phyloP scores from a whole-genome alignment of 2,113 vertebrate genomes.

The Pica pica region DNA sequence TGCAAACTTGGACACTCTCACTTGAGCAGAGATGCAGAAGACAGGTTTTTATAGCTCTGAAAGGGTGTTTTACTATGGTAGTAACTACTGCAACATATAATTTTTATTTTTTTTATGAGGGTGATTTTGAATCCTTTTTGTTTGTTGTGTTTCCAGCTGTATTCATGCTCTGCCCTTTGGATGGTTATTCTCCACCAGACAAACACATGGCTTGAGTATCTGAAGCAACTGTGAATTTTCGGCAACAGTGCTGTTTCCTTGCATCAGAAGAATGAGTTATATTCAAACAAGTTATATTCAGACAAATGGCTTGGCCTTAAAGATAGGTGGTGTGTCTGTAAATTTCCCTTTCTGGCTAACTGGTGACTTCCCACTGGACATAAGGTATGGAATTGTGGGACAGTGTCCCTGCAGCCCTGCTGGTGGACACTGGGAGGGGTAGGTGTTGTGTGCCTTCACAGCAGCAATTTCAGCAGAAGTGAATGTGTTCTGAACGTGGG shows the following conservation, averaged over 20 bases:
- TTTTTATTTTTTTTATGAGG: neutral
- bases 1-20: neutral
- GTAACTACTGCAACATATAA: neutral
- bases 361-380: neutral
- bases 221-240: neutral
- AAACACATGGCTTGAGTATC: neutral
- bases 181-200: neutral
- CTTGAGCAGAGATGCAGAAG: neutral
- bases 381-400: neutral
- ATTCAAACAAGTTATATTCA: neutral
- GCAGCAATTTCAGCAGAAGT: neutral
- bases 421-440: neutral
- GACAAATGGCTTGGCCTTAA: neutral
- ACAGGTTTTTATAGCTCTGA: neutral
- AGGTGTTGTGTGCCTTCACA: neutral
- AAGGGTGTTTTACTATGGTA: neutral
- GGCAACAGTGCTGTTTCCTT: neutral
- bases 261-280: neutral
- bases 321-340: neutral
- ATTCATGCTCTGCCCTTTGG: neutral
- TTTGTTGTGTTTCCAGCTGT: neutral
- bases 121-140: neutral
- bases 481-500: accelerated
- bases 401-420: neutral
- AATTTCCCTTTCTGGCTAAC: neutral